Evolutionary conservation across 2,888 invertebrate species (phyloP).

Genomic region (Fissipunctia ypsillon): DNA sequence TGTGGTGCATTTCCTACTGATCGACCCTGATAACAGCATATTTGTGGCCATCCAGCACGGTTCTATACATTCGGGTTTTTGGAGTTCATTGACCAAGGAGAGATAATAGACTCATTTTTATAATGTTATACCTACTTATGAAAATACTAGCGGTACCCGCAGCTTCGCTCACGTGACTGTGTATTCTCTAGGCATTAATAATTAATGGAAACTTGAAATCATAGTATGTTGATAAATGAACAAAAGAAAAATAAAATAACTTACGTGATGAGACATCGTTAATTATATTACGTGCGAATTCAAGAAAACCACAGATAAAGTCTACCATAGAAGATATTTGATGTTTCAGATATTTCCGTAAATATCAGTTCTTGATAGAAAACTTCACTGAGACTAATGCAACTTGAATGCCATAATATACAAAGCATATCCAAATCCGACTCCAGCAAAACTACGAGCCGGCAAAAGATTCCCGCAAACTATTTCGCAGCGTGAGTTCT

Average conservation of each 20-base stretch:
- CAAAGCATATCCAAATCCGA: slow-evolving; percentile 60
- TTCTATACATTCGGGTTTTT: slow-evolving; percentile 40
- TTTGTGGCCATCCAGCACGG: slow-evolving; percentile 76
- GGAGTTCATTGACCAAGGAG: neutral
- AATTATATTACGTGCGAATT: no score
- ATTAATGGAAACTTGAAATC: no score
- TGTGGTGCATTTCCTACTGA: slow-evolving; percentile 73
- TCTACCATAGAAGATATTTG: no score
- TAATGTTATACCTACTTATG: neutral
- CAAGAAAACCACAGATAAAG: no score
- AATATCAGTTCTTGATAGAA: no score
- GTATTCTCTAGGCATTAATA: no score
- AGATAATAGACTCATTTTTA: neutral
- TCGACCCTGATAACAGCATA: slow-evolving; percentile 77
- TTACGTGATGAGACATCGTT: no score
- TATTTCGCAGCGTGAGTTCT: slow-evolving; percentile 84
- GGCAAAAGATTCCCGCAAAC: slow-evolving; percentile 70
- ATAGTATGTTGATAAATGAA: no score
- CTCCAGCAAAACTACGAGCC: slow-evolving; percentile 65
- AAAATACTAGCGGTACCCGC: no score
- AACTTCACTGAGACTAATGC: slow-evolving; percentile 18
- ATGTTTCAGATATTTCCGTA: no score
- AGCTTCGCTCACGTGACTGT: no score
- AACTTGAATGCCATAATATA: slow-evolving; percentile 43
- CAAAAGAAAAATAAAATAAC: no score